A percentile compares a stretch with the other conserved stretches of the same genome.
phyloP scores from a whole-genome alignment of 1,140 invertebrate genomes.

The Euura saliciscinereae region DNA sequence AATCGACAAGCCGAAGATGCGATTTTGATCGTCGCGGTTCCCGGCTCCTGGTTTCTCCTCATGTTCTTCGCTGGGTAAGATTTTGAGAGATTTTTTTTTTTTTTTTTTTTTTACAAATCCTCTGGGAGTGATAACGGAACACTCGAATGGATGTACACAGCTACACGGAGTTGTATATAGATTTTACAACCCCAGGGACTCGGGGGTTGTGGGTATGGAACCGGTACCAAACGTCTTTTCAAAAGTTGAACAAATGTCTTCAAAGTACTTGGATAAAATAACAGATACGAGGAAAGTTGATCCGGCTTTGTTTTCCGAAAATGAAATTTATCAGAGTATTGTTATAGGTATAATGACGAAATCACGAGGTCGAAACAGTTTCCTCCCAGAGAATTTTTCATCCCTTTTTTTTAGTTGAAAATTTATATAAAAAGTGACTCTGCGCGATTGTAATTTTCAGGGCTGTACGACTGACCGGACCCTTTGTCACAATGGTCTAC shows the following conservation, averaged over 20 bases:
- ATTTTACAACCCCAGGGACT: background rate
- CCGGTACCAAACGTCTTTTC: background rate
- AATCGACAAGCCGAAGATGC: slow-evolving; percentile 86
- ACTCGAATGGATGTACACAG: slow-evolving; percentile 11
- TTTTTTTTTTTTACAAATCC: too few relatives aligned
- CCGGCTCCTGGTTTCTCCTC: slow-evolving; percentile 94
- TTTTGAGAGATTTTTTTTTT: too few relatives aligned
- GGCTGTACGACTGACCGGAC: slow-evolving; percentile 90
- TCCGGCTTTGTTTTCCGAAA: too few relatives aligned
- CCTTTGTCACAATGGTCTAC: slow-evolving; percentile 98
- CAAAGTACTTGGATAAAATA: too few relatives aligned
- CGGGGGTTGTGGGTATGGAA: background rate
- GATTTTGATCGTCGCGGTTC: slow-evolving; percentile 89
- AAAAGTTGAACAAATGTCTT: too few relatives aligned
- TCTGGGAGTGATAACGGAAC: slow-evolving; percentile 16
- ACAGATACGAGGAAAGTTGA: too few relatives aligned
- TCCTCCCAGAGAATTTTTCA: too few relatives aligned
- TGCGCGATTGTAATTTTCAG: slow-evolving; percentile 62
- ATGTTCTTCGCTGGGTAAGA: slow-evolving; percentile 98
- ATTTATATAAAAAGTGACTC: too few relatives aligned
- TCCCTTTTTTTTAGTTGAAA: too few relatives aligned
- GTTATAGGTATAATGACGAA: too few relatives aligned
- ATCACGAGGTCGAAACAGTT: too few relatives aligned
- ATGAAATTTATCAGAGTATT: too few relatives aligned
- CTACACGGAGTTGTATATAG: background rate